phyloP scores from a whole-genome alignment of 2,888 invertebrate genomes.

The Augochlorella aurata region DNA sequence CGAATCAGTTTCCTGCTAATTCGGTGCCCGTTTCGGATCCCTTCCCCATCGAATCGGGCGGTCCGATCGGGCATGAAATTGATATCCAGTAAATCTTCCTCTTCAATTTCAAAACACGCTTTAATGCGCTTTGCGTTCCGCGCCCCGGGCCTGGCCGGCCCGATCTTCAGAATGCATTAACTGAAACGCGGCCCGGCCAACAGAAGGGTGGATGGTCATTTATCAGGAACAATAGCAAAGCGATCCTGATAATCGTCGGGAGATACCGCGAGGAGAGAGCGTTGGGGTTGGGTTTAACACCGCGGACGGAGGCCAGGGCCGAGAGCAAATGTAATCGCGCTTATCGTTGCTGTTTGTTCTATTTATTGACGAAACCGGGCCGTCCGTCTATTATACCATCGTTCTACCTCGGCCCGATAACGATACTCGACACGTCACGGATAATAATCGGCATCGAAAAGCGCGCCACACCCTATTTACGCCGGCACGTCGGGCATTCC shows the following conservation, averaged over 20 bases:
- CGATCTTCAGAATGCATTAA: conserved; percentile 40
- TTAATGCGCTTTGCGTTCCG: conserved; percentile 39
- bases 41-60: conserved; percentile 18
- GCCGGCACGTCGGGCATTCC: not conserved
- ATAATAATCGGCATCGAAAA: conserved; percentile 55
- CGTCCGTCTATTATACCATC: conserved; percentile 46
- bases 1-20: conserved; percentile 11
- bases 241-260: conserved; percentile 46
- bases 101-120: conserved; percentile 35
- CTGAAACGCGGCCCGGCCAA: conserved; percentile 31
- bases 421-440: conserved; percentile 54
- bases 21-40: conserved; percentile 8
- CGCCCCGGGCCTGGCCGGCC: conserved; percentile 1
- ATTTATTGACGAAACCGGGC: conserved; percentile 50
- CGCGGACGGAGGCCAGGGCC: not conserved
- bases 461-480: conserved; percentile 23
- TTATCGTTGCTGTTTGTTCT: conserved; percentile 57
- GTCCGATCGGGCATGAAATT: conserved; percentile 40
- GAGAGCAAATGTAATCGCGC: conserved; percentile 40
- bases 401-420: conserved; percentile 30
- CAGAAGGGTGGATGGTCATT: conserved; percentile 47
- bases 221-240: conserved; percentile 49
- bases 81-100: conserved; percentile 40
- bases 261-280: not conserved
- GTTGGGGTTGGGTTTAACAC: not conserved